Base-by-base conservation (phyloP, 2,888 invertebrate species). In the Drosophila koepferae region DNA sequence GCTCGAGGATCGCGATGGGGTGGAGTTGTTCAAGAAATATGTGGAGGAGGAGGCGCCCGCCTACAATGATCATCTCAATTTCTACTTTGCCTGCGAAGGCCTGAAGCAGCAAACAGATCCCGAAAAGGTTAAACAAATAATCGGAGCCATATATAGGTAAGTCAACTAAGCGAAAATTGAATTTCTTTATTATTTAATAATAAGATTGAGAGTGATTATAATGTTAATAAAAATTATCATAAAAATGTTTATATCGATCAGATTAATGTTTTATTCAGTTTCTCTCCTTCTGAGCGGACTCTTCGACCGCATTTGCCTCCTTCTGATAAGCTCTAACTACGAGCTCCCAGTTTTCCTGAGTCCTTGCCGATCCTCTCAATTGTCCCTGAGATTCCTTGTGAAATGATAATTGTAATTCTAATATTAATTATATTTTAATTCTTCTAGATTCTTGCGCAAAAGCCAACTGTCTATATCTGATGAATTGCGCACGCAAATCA, bases 61-160 rank as follows among this genome's bases (percentile, higher is more conserved):
- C 91, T 96, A 96, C 93, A 96, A 96, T 83, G 96, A 97, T 94
- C 95, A 97, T 63, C 95, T 98, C 90, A 96, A 97, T 93, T 99
- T 99, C 94, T 98, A 97, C 96, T 98, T 98, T 94, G 98, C 98
- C 60, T 97, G 97, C 93, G 96, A 97, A 92, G 97, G 97, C 63
- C 95, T 97, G 86, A 96, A 96, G 87, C 96, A 96, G 93, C 96
- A 97, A 93, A 93, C 94, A 82, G 96, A 96, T 93, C 95, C 95
- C 2, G 96, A 96, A 91, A 95, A 94, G 89, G 94, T 95, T 63
- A 94, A 94, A 85, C 95, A 95, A 92, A 95, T 98, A 92, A 96
- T 98, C 91, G 97, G 96, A 93, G 96, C 96, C 90, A 97, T 97
- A 92, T 96, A 97, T 94, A 96, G 96, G 96, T 96, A 82, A 93